Conservation (phyloP, 2,888 invertebrate species). For the Neria commutata region DNA sequence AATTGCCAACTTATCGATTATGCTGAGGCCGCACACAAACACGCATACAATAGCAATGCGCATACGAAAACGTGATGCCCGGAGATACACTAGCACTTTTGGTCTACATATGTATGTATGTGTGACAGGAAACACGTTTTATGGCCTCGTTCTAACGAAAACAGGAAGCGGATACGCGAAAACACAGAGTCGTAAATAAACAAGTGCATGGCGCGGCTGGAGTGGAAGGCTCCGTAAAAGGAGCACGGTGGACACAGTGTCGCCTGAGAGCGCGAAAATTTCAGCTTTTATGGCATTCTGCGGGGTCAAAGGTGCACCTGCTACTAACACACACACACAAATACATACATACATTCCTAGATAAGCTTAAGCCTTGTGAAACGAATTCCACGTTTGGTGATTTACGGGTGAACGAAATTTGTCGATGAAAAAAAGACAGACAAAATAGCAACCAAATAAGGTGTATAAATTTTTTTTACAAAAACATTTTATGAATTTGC, state of each 20-base stretch:
- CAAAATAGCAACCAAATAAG: no score
- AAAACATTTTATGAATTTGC: no score
- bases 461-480: no score
- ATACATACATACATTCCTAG: background rate
- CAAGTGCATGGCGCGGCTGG: background rate
- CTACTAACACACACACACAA: background rate
- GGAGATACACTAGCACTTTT: conserved; percentile 35
- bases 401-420: no score
- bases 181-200: conserved; percentile 21
- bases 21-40: background rate
- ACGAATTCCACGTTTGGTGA: no score
- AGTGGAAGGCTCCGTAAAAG: background rate
- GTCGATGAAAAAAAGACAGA: no score
- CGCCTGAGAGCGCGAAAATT: no score
- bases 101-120: background rate
- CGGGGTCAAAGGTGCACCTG: no score
- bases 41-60: background rate
- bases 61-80: conserved; percentile 25
- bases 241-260: background rate
- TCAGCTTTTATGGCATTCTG: no score
- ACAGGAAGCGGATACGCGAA: conserved; percentile 11
- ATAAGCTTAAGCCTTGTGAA: no score
- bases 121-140: conserved; percentile 11
- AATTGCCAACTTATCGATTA: conserved; percentile 26
- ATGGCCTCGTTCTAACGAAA: conserved; percentile 6